A percentile compares a stretch with the other conserved stretches of the same genome.
Evolutionary conservation across 92 coral and sea anemone genomes (phyloP).

Genomic region (Palythoa grandis): DNA sequence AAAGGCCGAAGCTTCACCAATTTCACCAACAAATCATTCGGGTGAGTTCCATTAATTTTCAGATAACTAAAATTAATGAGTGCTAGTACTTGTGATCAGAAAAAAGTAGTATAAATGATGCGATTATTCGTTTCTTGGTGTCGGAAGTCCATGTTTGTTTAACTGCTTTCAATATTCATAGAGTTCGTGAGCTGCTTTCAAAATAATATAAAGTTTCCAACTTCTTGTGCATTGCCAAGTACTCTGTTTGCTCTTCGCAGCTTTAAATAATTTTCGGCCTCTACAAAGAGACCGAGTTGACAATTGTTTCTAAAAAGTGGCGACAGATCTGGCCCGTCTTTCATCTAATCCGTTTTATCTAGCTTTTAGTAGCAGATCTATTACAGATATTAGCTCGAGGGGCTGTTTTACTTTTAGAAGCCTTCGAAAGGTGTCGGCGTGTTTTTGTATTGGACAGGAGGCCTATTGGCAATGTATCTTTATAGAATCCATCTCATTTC

Average conservation of each 20-base stretch:
- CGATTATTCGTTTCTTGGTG: neutral
- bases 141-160: constrained; percentile 29
- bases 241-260: constrained; percentile 28
- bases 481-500: constrained; percentile 37
- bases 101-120: neutral
- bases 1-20: neutral
- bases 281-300: constrained; percentile 26
- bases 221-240: constrained; percentile 27
- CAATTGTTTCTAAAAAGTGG: constrained; percentile 23
- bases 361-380: constrained; percentile 29
- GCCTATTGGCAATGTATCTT: constrained; percentile 38
- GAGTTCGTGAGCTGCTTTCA: constrained; percentile 24
- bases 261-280: constrained; percentile 38
- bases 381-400: constrained; percentile 43
- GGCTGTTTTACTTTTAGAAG: constrained; percentile 28
- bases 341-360: constrained; percentile 33
- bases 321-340: constrained; percentile 17
- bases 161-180: constrained; percentile 17
- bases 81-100: neutral
- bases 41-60: neutral
- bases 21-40: neutral
- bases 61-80: neutral
- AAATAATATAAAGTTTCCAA: constrained; percentile 18
- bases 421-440: constrained; percentile 30
- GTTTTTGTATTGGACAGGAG: constrained; percentile 33